Conservation (phyloP, 2,797 vertebrate species). For the Ambastaia sidthimunki region DNA sequence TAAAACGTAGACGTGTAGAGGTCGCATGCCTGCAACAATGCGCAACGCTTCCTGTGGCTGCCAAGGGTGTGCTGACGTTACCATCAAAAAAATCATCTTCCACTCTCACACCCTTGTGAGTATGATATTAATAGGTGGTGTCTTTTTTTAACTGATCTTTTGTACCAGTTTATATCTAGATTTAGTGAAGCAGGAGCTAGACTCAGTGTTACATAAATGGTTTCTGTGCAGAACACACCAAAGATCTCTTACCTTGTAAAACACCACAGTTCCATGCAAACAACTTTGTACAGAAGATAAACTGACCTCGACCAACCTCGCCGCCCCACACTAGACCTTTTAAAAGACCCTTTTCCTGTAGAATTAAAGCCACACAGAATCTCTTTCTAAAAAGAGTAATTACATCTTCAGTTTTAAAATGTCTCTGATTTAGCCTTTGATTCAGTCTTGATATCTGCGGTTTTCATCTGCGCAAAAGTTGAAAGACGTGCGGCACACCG, state of each 20-base stretch:
- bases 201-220: background rate
- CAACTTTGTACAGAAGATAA: background rate
- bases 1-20: slow-evolving; percentile 51
- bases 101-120: background rate
- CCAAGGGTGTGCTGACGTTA: slow-evolving; percentile 49
- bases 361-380: background rate
- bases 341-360: background rate
- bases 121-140: slow-evolving; percentile 6
- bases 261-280: background rate
- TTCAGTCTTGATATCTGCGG: slow-evolving; percentile 31
- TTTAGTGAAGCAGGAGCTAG: background rate
- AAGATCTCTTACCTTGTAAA: too few relatives aligned
- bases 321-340: background rate
- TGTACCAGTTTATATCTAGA: background rate
- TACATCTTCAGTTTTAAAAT: slow-evolving; percentile 49
- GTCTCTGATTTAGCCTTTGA: slow-evolving; percentile 56
- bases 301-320: background rate
- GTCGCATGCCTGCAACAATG: slow-evolving; percentile 48
- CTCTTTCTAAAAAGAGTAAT: slow-evolving; percentile 49
- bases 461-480: slow-evolving; percentile 25
- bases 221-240: too few relatives aligned
- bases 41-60: slow-evolving; percentile 44
- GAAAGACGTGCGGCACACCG: slow-evolving; percentile 2
- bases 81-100: slow-evolving; percentile 8
- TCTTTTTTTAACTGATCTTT: slow-evolving; percentile 23